phyloP scores from a whole-genome alignment of 92 coral and sea anemone genomes.

The Siderastrea radians region DNA sequence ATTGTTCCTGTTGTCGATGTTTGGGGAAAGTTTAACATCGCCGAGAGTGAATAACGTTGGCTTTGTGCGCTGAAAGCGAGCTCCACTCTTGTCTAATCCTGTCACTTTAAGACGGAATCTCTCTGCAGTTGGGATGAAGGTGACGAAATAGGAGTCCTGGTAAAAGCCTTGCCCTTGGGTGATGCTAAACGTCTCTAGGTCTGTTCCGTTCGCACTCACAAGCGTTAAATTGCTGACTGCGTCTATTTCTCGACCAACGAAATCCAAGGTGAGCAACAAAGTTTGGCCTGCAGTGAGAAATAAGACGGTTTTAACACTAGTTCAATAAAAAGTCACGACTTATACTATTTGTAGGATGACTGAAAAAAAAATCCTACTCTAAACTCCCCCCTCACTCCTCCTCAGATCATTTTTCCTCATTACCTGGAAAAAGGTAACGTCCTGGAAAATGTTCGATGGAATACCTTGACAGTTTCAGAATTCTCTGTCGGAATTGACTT shows the following conservation, averaged over 20 bases:
- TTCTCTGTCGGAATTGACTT: too few relatives aligned
- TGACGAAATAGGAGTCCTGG: constrained; percentile 53
- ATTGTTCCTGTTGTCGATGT: not conserved
- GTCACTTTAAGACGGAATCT: constrained; percentile 43
- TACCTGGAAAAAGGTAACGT: too few relatives aligned
- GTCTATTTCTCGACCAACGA: constrained; percentile 20
- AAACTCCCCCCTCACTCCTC: too few relatives aligned
- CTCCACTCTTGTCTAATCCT: constrained; percentile 46
- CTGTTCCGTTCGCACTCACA: constrained; percentile 44
- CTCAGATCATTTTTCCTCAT: too few relatives aligned
- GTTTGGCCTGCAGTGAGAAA: constrained; percentile 20
- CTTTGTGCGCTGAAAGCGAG: constrained; percentile 49
- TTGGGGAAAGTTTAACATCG: constrained; percentile 39
- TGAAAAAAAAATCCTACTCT: too few relatives aligned
- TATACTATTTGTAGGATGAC: too few relatives aligned
- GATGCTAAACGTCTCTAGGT: constrained; percentile 53
- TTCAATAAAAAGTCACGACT: too few relatives aligned
- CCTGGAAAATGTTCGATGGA: too few relatives aligned
- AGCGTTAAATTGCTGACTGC: constrained; percentile 33
- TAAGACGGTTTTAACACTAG: too few relatives aligned
- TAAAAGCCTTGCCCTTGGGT: constrained; percentile 68
- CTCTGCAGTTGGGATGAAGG: constrained; percentile 39
- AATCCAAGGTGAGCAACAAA: constrained; percentile 21
- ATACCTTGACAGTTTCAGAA: too few relatives aligned
- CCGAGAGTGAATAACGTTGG: constrained; percentile 41